phyloP scores from a whole-genome alignment of 2,113 vertebrate genomes.

The Trinectes maculatus region DNA sequence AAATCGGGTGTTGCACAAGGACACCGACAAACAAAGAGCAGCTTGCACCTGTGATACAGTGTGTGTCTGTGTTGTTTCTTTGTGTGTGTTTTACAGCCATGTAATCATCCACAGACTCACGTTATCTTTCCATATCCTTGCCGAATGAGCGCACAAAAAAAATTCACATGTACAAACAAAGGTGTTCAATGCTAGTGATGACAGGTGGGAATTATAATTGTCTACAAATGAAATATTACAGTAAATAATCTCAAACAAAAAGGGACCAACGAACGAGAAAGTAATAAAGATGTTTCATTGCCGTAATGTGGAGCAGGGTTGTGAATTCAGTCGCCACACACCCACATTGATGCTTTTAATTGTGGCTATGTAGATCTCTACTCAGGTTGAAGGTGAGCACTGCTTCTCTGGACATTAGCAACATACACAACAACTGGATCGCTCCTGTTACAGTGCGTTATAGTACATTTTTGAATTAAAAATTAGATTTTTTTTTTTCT shows the following conservation, averaged over 20 bases:
- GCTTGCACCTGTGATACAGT: background rate
- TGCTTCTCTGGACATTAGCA: background rate
- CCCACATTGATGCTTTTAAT: background rate
- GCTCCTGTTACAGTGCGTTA: background rate
- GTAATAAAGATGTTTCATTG: background rate
- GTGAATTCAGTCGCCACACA: no score
- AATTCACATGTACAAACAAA: slow-evolving; percentile 16
- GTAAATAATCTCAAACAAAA: background rate
- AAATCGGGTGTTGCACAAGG: background rate
- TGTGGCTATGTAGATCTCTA: background rate
- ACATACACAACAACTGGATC: background rate
- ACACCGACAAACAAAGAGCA: background rate
- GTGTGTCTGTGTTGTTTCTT: slow-evolving; percentile 19
- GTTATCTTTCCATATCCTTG: slow-evolving; percentile 8
- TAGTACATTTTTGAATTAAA: no score
- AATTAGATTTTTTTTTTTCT: background rate
- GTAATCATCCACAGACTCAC: slow-evolving; percentile 23
- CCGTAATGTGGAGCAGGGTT: background rate
- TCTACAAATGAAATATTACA: background rate
- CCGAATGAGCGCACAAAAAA: slow-evolving; percentile 18
- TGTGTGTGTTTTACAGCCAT: slow-evolving; percentile 21
- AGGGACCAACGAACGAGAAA: background rate
- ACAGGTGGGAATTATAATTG: background rate
- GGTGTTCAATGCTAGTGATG: slow-evolving; percentile 11
- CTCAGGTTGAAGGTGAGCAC: background rate